Evolutionary conservation across 2,113 vertebrate species (phyloP), one percentile per base, ranked within the genome.

Genomic region (Erinaceus europaeus): DNA sequence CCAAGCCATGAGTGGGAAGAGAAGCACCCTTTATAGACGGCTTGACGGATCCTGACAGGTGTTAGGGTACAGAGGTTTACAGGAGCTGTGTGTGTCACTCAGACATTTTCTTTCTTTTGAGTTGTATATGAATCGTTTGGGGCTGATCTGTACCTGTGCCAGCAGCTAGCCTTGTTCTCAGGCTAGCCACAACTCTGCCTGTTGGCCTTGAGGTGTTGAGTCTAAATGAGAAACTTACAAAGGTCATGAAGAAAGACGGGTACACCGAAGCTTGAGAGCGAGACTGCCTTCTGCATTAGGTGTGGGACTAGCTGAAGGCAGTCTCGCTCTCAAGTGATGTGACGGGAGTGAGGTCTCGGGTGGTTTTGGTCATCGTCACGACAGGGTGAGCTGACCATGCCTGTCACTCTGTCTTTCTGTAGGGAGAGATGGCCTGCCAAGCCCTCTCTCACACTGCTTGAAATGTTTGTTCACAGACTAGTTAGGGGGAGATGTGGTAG

Each of bases 381-480:
- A 90, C 92, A 93, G 84, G 94, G 94, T 88, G 36, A 69, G 52
- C 36, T 75, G 59, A 25, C 92, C 9, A 0, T 17, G 64, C 68
- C 80, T 82, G 82, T 1, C 18, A n/a, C n/a, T n/a, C 69, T 55
- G 82, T 50, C 72, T 92, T 77, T 80, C 29, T 50, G 52, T 52
- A 44, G 81, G 94, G 90, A 91, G 81, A 90, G 91, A 88, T 95
- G 90, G 87, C 74, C 75, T 77, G 48, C 85, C n/a, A 93, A 90
- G 93, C 95, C 84, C 79, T 50, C 52, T 93, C 93, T 94, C 84
- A 71, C 88, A 50, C 75, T 94, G 89, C 95, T 96, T 85, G 84
- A 90, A 86, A 75, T 95, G 88, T 95, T 93, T 89, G 94, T 91
- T 95, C 91, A 75, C 91, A 93, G 92, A 89, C 89, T 82, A 93